Evolutionary conservation across 2,113 vertebrate genomes (phyloP), one percentile per base, ranked within the genome.

Genomic region (Tauraco erythrolophus): DNA sequence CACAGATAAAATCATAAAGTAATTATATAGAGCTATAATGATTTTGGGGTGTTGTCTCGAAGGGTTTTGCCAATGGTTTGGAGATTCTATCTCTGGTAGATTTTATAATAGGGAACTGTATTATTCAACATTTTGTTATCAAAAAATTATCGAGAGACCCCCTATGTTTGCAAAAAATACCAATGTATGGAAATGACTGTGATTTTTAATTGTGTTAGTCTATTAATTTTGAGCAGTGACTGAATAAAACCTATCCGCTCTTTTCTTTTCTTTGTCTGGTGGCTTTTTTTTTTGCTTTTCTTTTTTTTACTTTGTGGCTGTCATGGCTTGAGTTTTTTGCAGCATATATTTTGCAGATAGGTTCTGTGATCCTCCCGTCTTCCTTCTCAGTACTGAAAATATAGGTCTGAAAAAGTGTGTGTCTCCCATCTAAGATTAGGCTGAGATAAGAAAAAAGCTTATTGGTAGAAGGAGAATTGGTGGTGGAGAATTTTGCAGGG

Each of bases 1-100:
- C 78, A 61, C 89, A 85, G 96, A 96, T 97, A 97, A 97, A 98
- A 98, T 98, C 96, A 96, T 96, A 89, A 98, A 97, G 95, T 98
- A 98, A 98, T 98, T 98, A 98, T 65, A 75, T 39, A 94, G 64
- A 82, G 76, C 91, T 96, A 41, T 97, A 95, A 98, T 97, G 95
- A 97, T 97, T 97, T 96, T 51, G 76, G 86, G 72, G 56, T 94
- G 53, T 96, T 95, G 53, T 94, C 85, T 96, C 74, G 15, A 50
- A 97, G 88, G 51, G 66, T 94, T 82, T 92, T 95, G 58, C 88
- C 87, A 96, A 87, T 95, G 82, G 65, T 94, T 79, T 92, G 72
- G 82, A 96, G 85, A 96, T 95, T 97, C 89, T 35, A 18, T 87
- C 94, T 96, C 82, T 97, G 85, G 71, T 89, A 89, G 65, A 84